phyloP scores from a whole-genome alignment of 2,113 vertebrate genomes.

The Menidia beryllina region DNA sequence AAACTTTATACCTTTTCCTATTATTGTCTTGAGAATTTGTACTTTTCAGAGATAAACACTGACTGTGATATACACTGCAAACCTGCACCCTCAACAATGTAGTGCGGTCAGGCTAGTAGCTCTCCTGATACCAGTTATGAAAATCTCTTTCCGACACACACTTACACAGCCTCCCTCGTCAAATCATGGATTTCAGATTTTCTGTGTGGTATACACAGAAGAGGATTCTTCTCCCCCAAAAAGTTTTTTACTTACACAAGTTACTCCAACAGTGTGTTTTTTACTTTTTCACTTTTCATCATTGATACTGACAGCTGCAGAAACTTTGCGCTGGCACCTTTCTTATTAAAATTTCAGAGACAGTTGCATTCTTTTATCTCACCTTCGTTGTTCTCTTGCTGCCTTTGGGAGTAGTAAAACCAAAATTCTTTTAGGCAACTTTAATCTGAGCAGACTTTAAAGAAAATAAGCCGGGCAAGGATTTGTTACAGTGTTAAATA shows the following conservation, averaged over 20 bases:
- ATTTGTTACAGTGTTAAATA: not conserved
- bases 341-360: conserved; percentile 33
- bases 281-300: conserved; percentile 34
- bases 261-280: not conserved
- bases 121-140: conserved; percentile 1
- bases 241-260: not conserved
- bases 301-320: conserved; percentile 26
- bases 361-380: conserved; percentile 8
- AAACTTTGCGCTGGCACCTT: conserved; percentile 22
- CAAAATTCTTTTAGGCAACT: not conserved
- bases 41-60: conserved; percentile 1
- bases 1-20: too few species aligned
- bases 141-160: not conserved
- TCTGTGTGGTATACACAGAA: not conserved
- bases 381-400: conserved; percentile 1
- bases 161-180: not conserved
- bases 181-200: not conserved
- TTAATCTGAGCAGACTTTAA: conserved; percentile 1
- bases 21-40: not conserved
- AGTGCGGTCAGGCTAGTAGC: conserved; percentile 2
- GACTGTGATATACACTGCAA: not conserved
- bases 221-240: conserved; percentile 5
- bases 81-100: not conserved
- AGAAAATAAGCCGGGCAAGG: not conserved
- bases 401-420: not conserved